Base-by-base conservation (phyloP, 2,797 vertebrate genomes). In the Poecilia velifera region DNA sequence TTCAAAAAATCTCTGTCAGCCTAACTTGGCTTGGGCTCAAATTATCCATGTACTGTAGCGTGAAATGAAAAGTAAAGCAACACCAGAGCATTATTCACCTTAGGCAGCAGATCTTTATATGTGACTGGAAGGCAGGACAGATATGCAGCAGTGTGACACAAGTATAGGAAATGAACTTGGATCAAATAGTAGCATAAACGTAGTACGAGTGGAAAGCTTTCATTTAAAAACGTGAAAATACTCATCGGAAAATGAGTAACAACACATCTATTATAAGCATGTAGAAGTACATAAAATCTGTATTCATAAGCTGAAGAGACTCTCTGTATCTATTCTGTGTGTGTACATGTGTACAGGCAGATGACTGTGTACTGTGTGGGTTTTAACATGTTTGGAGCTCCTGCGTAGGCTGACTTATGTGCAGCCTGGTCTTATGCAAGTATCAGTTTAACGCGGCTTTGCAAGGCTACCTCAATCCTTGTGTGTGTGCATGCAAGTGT, bases 371-470 rank as follows among this genome's bases (percentile, higher is more conserved):
- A 73, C 20, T 49, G 83, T 77, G 84, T 90, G 87, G 85, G 86
- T 70, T 89, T 86, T 77, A 87, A 70, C 85, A 88, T 89, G 93
- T 83, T 85, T 81, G 81, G 73, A 79, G 88, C 79, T 75, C 41
- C 77, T 80, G 87, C 79, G 88, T 90, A 82, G 91, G 91, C 82
- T 55, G 89, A 73, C 82, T 80, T 78, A 80, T 84, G 81, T 79
- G 77, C 82, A 74, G 87, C 83, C 78, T 72, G 81, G 76, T 87
- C 62, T 89, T 88, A 88, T 82, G 80, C 82, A 90, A 91, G 85
- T 59, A 74, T 76, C 34, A 71, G 78, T 72, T 90, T 55, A 72
- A 31, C 74, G 39, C 55, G 76, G 73, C 46, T 85, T 28, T 80
- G 70, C 7, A 0, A 41, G 71, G 74, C 64, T 14, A 13, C 77